A percentile compares a stretch with the other conserved stretches of the same genome.
Evolutionary conservation across 2,113 vertebrate species (phyloP).

Genomic region (Anoplopoma fimbria): DNA sequence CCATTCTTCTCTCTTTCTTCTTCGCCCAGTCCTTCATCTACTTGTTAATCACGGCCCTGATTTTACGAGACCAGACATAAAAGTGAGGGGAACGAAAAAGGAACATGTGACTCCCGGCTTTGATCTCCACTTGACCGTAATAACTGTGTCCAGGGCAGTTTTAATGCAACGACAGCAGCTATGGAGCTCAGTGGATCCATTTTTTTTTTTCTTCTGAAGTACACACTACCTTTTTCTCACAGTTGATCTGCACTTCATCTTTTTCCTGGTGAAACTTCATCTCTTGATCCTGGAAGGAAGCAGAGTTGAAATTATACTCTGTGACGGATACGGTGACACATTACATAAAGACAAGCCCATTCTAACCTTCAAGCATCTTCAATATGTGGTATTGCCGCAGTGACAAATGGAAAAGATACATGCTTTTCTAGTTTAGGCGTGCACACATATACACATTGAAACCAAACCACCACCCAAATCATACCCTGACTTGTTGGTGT

Average conservation of each 20-base stretch:
- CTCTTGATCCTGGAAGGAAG: conserved; percentile 87
- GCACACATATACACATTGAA: neutral
- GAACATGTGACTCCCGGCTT: conserved; percentile 52
- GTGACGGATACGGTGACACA: neutral
- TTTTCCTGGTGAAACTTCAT: conserved; percentile 87
- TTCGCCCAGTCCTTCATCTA: conserved; percentile 17
- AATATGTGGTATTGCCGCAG: neutral
- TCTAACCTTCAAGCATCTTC: neutral
- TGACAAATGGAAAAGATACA: neutral
- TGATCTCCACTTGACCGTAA: conserved; percentile 60
- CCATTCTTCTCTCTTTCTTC: conserved; percentile 15
- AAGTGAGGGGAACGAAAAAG: conserved; percentile 37
- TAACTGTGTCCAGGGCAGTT: conserved; percentile 41
- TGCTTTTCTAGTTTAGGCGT: neutral
- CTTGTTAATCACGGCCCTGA: conserved; percentile 41
- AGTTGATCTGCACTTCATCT: conserved; percentile 82
- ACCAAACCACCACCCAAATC: neutral
- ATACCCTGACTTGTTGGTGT: conserved; percentile 87
- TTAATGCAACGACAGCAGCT: conserved; percentile 41
- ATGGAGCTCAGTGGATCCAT: conserved; percentile 21
- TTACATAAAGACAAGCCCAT: neutral
- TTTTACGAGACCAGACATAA: conserved; percentile 53
- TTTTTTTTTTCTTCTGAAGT: neutral
- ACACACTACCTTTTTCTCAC: conserved; percentile 90
- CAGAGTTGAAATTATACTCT: neutral